Percentiles rank a stretch among this genome's conserved stretches.
Conservation (phyloP, 2,888 invertebrate genomes). For the Cephus rjabovi region DNA sequence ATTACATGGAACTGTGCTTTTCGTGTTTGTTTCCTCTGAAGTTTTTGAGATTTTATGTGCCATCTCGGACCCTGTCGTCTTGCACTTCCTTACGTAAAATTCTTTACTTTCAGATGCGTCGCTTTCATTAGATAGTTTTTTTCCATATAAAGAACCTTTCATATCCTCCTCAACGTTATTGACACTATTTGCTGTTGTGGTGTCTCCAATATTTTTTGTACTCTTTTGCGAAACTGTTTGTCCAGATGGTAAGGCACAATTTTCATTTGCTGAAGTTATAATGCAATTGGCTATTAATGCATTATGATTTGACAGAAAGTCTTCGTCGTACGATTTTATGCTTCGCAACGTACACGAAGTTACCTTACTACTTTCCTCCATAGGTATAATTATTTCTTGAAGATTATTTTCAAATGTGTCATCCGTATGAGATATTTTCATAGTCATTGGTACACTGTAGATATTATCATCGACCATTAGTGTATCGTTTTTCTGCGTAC, state of each 20-base stretch:
- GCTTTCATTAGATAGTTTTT: background rate
- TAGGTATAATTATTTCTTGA: background rate
- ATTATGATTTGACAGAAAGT: background rate
- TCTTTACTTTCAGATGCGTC: background rate
- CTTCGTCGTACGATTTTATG: background rate
- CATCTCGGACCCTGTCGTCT: background rate
- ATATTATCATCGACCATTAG: background rate
- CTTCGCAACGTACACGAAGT: background rate
- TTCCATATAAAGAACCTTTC: background rate
- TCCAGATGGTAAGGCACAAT: background rate
- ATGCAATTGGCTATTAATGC: background rate
- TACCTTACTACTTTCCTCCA: background rate
- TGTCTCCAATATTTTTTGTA: background rate
- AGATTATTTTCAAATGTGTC: background rate
- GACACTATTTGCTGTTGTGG: background rate
- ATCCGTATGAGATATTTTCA: background rate
- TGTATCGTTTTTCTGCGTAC: background rate
- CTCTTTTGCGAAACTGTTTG: background rate
- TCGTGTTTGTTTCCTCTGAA: background rate
- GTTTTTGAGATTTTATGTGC: background rate
- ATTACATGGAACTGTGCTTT: slow-evolving; percentile 5
- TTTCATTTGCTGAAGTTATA: background rate
- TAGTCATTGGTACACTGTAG: background rate
- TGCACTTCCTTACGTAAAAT: background rate
- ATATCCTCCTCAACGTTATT: background rate